These are phyloP conservation scores for Malurus alboscapulatus DNA, from an alignment of 2,113 vertebrate genomes.

Conservation along the genomic window DNA sequence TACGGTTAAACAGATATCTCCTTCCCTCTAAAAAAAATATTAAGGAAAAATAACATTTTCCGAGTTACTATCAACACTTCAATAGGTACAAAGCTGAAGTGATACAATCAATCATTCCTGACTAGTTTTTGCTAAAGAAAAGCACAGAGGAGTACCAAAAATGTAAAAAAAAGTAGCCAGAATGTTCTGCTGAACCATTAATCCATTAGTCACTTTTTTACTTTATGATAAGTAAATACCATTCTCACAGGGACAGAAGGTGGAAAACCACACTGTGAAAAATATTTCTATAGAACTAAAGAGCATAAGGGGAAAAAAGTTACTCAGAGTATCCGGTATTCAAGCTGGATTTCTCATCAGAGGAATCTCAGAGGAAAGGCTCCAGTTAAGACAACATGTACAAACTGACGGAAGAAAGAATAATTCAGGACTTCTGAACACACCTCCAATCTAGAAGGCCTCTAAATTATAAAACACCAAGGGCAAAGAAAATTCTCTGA, in stretches of 20 bases:
- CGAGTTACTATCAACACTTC: neutral
- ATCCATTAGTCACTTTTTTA: neutral
- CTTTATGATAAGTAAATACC: neutral
- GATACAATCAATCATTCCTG: neutral
- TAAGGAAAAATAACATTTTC: constrained; percentile 18
- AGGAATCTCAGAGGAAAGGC: neutral
- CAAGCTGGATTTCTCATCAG: neutral
- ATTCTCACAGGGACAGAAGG: neutral
- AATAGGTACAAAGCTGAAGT: neutral
- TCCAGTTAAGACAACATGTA: neutral
- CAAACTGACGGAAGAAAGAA: neutral
- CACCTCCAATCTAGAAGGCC: neutral
- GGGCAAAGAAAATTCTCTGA: neutral
- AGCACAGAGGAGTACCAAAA: neutral
- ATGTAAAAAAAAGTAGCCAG: neutral
- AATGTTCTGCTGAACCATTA: neutral
- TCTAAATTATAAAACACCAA: neutral
- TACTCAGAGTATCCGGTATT: neutral
- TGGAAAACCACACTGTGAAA: neutral
- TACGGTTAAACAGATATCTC: neutral
- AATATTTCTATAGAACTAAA: neutral
- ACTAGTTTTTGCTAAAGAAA: neutral
- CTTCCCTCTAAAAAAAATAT: neutral
- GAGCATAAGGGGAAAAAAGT: neutral
- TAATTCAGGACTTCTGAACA: neutral